Base-by-base conservation (phyloP, 2,797 vertebrate species). In the Hemibagrus guttatus region DNA sequence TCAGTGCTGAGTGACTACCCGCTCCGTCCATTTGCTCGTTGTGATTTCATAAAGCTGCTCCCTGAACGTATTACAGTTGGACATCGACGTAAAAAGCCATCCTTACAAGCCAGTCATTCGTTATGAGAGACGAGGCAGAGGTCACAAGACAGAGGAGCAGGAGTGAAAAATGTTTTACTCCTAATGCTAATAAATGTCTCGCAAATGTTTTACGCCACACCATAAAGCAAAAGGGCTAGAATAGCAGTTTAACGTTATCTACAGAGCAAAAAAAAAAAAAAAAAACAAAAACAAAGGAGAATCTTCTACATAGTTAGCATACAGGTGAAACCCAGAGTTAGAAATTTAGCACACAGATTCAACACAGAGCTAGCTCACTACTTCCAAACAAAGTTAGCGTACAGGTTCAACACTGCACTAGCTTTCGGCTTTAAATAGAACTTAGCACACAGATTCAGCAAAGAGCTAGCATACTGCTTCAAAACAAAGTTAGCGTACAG, bases 71-170 rank as follows among this genome's bases (percentile, higher is more conserved):
- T 76, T 76, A 76, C 52, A 28, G 49, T 31, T 76, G 49, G 74
- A 76, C 49, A 16, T 76, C 16, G 49, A 76, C 46, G n/a, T 56
- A 17, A 17, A 23, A 19, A 88, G 89, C 61, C 16, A 49, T 82
- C 72, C 76, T 83, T 88, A 80, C 86, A 89, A 85, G 68, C 76
- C 85, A 78, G 79, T n/a, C 83, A 56, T 88, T 87, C 66, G 85
- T 90, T 87, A 85, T 54, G 49, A 81, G 76, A 82, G 81, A 86
- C n/a, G 42, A 72, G 80, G 76, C 83, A 39, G 85, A 86, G 61
- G 72, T 82, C 61, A 76, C 68, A 31, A 83, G 49, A 39, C 52
- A 23, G 42, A 26, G 39, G 42, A 21, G n/a, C 7, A 35, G 49
- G n/a, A 56, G n/a, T 1, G 3, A 35, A 58, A 79, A 56, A n/a